Evolutionary conservation across 2,888 invertebrate genomes (phyloP).

Genomic region (Abrostola tripartita): DNA sequence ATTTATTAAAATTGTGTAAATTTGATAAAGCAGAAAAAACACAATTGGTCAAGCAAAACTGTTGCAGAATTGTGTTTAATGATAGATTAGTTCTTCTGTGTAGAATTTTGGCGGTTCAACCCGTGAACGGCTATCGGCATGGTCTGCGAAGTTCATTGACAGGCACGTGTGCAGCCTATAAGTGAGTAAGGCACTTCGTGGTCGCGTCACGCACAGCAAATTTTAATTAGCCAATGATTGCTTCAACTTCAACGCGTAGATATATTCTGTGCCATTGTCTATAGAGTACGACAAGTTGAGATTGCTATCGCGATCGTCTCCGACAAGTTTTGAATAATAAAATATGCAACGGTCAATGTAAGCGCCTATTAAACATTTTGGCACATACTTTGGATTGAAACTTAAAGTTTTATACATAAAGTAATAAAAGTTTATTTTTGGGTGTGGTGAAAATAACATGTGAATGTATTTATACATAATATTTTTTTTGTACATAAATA

Average conservation of each 20-base stretch:
- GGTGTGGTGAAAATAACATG: constrained; percentile 15
- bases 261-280: constrained; percentile 71
- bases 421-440: constrained; percentile 17
- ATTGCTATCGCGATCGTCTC: constrained; percentile 74
- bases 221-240: constrained; percentile 86
- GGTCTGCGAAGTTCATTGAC: constrained; percentile 86
- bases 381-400: constrained; percentile 37
- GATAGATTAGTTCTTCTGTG: constrained; percentile 40
- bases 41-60: neutral
- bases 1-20: neutral
- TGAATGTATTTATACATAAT: constrained; percentile 14
- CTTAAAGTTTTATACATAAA: constrained; percentile 26
- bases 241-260: constrained; percentile 71
- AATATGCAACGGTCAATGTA: constrained; percentile 65
- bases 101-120: constrained; percentile 64
- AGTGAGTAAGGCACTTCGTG: constrained; percentile 80
- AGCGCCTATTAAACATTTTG: constrained; percentile 36
- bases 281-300: constrained; percentile 71
- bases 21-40: neutral
- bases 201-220: constrained; percentile 85
- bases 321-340: constrained; percentile 76
- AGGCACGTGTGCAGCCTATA: constrained; percentile 86
- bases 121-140: constrained; percentile 73
- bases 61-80: constrained; percentile 22
- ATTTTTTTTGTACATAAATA: constrained; percentile 3